Base-by-base conservation (phyloP, 2,888 invertebrate genomes). In the Trissonchulus latispiculum region DNA sequence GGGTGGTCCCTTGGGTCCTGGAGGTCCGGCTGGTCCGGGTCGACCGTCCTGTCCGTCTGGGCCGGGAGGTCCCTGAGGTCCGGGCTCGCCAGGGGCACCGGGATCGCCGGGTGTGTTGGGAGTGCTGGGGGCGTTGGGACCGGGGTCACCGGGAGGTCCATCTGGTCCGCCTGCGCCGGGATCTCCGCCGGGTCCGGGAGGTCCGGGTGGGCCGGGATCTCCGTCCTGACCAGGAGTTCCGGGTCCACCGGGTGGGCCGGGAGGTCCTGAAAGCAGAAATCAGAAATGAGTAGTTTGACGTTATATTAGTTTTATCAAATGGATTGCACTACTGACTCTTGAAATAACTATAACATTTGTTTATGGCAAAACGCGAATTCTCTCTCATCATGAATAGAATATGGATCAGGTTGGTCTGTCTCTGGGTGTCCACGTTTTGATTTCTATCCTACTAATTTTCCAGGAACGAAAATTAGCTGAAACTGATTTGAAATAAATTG, bases 1-100 rank as follows among this genome's bases (percentile, higher is more conserved):
- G 2, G 62, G 61, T 28, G 72, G 72, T 2, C 72, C 72, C 33
- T 72, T 72, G 3, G 72, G 72, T 61, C 72, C 72, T 3, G 72
- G 72, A n/a, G 33, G 35, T 28, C 72, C 31, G 3, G 69, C 3
- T 18, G 69, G 8, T 2, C 72, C 72, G 29, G 61, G 59, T 36
- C 62, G 71, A 35, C 75, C 75, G 18, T 48, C 62, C 23, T 72
- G 62, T 72, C 77, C 80, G 8, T 61, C 73, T 29, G 76, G 76
- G 75, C 79, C 79, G 29, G 74, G 48, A 48, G 76, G 75, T 72
- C 78, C 79, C 32, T 76, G 72, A n/a, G 70, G 70, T 18, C 72
- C 72, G 28, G 18, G 35, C 31, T 71, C 68, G 76, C 78, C 78
- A 31, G 75, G 72, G 32, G 77, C 77, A 77, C 80, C 80, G 66